phyloP scores from a whole-genome alignment of 2,888 invertebrate genomes.

The Blomia tropicalis region DNA sequence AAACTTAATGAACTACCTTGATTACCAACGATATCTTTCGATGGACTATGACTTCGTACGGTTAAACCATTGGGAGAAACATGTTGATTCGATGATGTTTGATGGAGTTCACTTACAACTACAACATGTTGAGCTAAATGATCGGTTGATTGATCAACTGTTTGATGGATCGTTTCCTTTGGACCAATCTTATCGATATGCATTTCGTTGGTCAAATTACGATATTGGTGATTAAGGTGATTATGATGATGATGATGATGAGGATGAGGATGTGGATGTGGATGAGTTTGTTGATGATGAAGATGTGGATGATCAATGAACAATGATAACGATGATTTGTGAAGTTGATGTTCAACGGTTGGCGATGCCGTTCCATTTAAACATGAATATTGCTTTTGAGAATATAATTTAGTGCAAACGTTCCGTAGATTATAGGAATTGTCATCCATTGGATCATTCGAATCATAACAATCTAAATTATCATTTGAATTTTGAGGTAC shows the following conservation, averaged over 20 bases:
- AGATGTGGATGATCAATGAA: not conserved
- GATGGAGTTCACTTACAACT: conserved; percentile 18
- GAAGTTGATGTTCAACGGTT: not conserved
- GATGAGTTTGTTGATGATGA: not conserved
- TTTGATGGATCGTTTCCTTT: not conserved
- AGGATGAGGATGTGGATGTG: not conserved
- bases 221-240: not conserved
- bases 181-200: not conserved
- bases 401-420: conserved; percentile 16
- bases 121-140: conserved; percentile 21
- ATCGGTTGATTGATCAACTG: not conserved
- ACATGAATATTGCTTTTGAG: not conserved
- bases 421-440: conserved; percentile 27
- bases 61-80: conserved; percentile 11
- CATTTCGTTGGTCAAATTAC: too few species aligned
- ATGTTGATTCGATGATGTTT: not conserved
- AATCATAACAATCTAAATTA: not conserved
- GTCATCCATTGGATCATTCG: conserved; percentile 19
- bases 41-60: conserved; percentile 1
- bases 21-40: not conserved
- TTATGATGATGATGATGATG: not conserved
- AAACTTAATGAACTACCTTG: not conserved
- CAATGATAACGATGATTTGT: not conserved
- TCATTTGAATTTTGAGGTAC: not conserved
- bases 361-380: not conserved